These are phyloP conservation scores for Pelusios castaneus DNA, from an alignment of 2,113 vertebrate genomes.

Conservation along the genomic window DNA sequence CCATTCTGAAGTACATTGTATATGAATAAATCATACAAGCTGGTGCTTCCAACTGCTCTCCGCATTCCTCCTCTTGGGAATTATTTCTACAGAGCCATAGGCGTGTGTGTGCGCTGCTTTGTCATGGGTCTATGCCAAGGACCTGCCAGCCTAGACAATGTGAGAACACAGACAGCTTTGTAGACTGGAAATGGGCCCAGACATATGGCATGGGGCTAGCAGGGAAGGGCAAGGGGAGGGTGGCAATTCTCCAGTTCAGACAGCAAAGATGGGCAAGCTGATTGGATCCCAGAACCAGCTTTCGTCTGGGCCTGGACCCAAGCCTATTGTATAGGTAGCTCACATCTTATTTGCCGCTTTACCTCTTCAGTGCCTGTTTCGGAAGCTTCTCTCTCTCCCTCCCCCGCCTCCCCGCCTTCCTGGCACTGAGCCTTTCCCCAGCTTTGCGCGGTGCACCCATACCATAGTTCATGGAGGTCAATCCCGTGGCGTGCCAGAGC, in stretches of 20 bases:
- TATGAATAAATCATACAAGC: constrained; percentile 44
- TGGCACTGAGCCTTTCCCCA: fast-evolving
- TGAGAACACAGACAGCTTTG: background rate
- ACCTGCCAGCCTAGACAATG: background rate
- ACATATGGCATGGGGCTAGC: background rate
- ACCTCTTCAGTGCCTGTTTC: background rate
- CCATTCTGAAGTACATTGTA: constrained; percentile 14
- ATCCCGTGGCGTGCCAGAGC: background rate
- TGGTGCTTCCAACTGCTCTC: constrained; percentile 19
- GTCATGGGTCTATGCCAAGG: background rate
- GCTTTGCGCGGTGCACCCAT: background rate
- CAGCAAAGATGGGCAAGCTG: fast-evolving
- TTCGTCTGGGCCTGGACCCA: background rate
- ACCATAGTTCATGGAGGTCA: fast-evolving
- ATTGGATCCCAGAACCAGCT: background rate
- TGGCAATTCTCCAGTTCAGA: background rate
- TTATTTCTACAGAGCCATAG: background rate
- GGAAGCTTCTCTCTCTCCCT: background rate
- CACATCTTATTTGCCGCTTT: background rate
- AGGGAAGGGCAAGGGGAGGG: background rate
- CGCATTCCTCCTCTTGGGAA: background rate
- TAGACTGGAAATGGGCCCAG: background rate
- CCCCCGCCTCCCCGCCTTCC: too few species aligned
- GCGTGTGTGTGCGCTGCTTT: background rate
- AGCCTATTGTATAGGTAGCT: background rate